Evolutionary conservation across 1,140 invertebrate genomes (phyloP).

Genomic region (Trachelipus rathkii): DNA sequence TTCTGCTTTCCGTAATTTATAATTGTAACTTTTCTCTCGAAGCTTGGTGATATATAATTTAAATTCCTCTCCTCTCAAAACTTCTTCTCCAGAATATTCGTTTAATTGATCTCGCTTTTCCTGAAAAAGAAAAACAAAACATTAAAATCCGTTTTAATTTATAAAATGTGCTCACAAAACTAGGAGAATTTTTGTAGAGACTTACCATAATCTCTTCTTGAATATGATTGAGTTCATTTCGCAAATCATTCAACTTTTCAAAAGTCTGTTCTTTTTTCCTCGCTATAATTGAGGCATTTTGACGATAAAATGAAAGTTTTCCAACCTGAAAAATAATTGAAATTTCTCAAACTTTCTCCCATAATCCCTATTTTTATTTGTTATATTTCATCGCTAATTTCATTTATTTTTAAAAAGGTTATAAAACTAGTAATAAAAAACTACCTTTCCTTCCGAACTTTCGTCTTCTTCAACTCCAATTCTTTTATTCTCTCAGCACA

Average conservation of each 20-base stretch:
- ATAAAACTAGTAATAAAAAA: background rate
- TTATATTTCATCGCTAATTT: background rate
- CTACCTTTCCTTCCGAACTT: slow-evolving; percentile 5
- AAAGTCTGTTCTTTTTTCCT: slow-evolving; percentile 71
- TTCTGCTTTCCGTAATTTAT: slow-evolving; percentile 71
- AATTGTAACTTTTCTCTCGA: slow-evolving; percentile 69
- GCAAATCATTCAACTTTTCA: slow-evolving; percentile 63
- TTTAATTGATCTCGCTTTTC: slow-evolving; percentile 56
- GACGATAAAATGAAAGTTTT: slow-evolving; percentile 67
- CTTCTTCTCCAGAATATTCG: slow-evolving; percentile 57
- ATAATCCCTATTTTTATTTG: slow-evolving; percentile 1
- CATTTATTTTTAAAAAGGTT: background rate
- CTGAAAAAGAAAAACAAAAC: slow-evolving; percentile 21
- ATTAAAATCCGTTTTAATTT: background rate
- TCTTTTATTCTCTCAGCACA: background rate
- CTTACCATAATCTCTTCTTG: slow-evolving; percentile 55
- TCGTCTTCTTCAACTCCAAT: background rate
- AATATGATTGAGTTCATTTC: slow-evolving; percentile 59
- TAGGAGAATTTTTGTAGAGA: background rate
- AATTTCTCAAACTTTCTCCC: background rate
- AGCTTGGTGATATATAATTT: slow-evolving; percentile 75
- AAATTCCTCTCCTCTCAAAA: slow-evolving; percentile 73
- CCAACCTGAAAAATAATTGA: slow-evolving; percentile 32
- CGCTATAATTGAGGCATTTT: slow-evolving; percentile 73
- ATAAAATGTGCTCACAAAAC: background rate